Evolutionary conservation across 1,140 invertebrate species (phyloP).

Genomic region (Lycorma delicatula): DNA sequence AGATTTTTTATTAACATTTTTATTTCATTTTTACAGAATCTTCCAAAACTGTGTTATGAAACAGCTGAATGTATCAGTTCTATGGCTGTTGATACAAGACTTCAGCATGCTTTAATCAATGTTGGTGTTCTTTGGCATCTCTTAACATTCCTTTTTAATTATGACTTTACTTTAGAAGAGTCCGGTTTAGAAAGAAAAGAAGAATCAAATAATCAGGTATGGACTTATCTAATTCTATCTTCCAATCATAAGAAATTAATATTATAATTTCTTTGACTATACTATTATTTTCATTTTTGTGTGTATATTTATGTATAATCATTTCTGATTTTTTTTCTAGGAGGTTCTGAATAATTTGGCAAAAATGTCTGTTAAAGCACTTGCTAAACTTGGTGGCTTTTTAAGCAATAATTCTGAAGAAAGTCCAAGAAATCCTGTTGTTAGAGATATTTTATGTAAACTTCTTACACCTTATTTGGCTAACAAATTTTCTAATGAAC

Average conservation of each 20-base stretch:
- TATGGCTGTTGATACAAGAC: conserved; percentile 67
- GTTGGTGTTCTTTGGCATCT: conserved; percentile 90
- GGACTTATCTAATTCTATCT: too few species aligned
- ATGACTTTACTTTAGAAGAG: conserved; percentile 97
- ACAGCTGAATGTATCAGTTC: conserved; percentile 80
- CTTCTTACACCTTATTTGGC: conserved; percentile 87
- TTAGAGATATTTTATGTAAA: conserved; percentile 56
- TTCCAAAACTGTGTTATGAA: conserved; percentile 67
- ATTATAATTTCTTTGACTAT: neutral
- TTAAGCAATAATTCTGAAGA: conserved; percentile 47
- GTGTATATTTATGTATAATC: too few species aligned
- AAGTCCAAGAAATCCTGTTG: conserved; percentile 57
- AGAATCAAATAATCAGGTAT: conserved; percentile 74
- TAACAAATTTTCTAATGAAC: conserved; percentile 58
- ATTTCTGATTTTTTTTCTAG: conserved; percentile 48
- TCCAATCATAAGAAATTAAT: too few species aligned
- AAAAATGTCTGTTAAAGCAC: conserved; percentile 74
- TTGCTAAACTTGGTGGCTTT: conserved; percentile 70
- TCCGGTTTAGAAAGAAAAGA: conserved; percentile 82
- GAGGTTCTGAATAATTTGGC: conserved; percentile 89
- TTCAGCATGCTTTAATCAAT: conserved; percentile 86
- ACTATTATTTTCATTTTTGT: neutral
- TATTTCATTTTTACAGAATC: conserved; percentile 48
- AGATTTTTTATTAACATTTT: too few species aligned
- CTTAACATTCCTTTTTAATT: conserved; percentile 83